A percentile compares a stretch with the other conserved stretches of the same genome.
These are phyloP conservation scores for Pogonocichla stellata DNA, from an alignment of 2,113 vertebrate species.

Conservation along the genomic window DNA sequence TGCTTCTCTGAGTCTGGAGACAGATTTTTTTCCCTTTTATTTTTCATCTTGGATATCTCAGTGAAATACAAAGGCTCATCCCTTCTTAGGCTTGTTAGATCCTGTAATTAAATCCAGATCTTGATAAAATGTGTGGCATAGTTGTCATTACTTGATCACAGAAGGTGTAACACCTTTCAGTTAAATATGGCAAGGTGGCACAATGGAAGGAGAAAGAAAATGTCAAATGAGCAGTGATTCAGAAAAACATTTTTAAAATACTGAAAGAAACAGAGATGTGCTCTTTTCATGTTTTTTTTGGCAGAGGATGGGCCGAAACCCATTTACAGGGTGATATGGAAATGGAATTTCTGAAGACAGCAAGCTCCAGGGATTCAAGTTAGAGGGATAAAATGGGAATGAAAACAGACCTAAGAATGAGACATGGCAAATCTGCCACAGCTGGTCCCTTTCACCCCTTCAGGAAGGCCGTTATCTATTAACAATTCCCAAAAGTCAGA, in stretches of 20 bases:
- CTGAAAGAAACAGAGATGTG: neutral
- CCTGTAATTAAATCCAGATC: constrained; percentile 61
- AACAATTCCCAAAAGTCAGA: neutral
- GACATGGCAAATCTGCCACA: neutral
- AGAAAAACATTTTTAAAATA: constrained; percentile 7
- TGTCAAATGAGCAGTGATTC: constrained; percentile 39
- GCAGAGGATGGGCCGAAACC: neutral
- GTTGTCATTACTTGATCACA: constrained; percentile 55
- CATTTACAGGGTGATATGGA: neutral
- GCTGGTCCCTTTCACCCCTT: neutral
- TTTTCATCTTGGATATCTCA: constrained; percentile 40
- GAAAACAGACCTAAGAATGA: neutral
- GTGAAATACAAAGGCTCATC: constrained; percentile 43
- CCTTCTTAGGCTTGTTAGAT: constrained; percentile 32
- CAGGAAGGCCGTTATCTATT: neutral
- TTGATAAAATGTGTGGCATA: constrained; percentile 23
- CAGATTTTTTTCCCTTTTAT: neutral
- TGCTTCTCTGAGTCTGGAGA: constrained; percentile 1
- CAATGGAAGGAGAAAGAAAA: constrained; percentile 21
- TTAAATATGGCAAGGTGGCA: constrained; percentile 19
- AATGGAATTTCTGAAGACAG: neutral
- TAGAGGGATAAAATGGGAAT: neutral
- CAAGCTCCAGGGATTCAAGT: neutral
- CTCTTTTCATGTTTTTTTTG: neutral
- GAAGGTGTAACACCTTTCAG: constrained; percentile 44